Base-by-base conservation (phyloP, 2,888 invertebrate species). In the Tachina lurida region DNA sequence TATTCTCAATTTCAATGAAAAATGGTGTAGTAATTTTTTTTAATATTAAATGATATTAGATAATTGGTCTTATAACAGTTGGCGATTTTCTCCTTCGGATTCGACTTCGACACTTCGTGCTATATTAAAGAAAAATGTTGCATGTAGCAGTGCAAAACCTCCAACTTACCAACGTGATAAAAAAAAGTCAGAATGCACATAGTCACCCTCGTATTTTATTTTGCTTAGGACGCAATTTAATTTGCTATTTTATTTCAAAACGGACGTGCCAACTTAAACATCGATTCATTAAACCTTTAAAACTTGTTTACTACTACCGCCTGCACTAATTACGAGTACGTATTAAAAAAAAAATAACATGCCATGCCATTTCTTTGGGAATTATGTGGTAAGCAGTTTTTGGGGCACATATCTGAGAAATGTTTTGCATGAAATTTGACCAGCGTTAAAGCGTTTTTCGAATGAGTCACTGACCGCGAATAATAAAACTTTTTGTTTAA, bases 391-490 rank as follows among this genome's bases (percentile, higher is more conserved):
- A 76, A 79, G 75, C 86, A 83, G 10, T 62, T 82, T 76, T 83
- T 49, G 47, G 41, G 62, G 52, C 67, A 76, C 62, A 76, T 79
- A 83, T 86, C 79, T 83, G 19, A 71, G 79, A 86, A 86, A 73
- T 85, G 17, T 60, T 52, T 63, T 56, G 39, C 77, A 70, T 74
- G 85, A 82, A 85, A 85, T 78, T 81, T 70, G 82, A 85, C 56
- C 12, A 73, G 43, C 45, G 54, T 70, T 17, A 31, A 62, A 84
- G 52, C 58, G 75, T 56, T 70, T 68, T 41, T 60, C 17, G 22
- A 56, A 70, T 83, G 86, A 86, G 82, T 86, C 86, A 86, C 86
- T 86, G 86, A 83, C 86, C 83, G 71, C 19, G 52, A 54, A 13
- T 54, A 56, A 62, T 67, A 43, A 77, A 60, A 13, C 63, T 65